Base-by-base conservation (phyloP, 2,888 invertebrate species). In the Chrysolina haemoptera region DNA sequence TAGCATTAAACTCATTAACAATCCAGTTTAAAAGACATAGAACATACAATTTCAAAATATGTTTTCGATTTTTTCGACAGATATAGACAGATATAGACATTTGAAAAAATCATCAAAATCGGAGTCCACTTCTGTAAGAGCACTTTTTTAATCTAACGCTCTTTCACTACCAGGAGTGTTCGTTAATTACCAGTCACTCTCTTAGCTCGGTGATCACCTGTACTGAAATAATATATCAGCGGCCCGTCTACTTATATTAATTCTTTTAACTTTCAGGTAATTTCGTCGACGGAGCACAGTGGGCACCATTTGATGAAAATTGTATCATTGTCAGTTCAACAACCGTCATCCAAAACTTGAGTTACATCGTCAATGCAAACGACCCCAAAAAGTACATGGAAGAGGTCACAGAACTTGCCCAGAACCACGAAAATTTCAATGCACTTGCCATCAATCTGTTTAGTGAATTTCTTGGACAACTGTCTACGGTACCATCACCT, bases 241-340 rank as follows among this genome's bases (percentile, higher is more conserved):
- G 8, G 35, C 0, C 35, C 8, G 4, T 35, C 35, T 35, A 35
- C 35, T n/a, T n/a, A n/a, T n/a, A 35, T 35, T 20, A 62, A 22
- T n/a, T 62, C 18, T n/a, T 40, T 35, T 62, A 1, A 8, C 16
- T 71, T 68, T 41, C 67, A 76, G 76, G 76, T 3, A 88, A 91
- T 66, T 92, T 91, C 81, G 82, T 90, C 8, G 80, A 87, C 16
- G 93, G 92, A 14, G 90, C 90, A 48, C 80, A 81, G 62, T 93
- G 92, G 92, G 88, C 88, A 62, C 74, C 84, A 1, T 82, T 90
- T 11, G 67, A 71, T 5, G 71, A 71, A 35, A 43, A 48, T 16
- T 82, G 82, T 66, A 59, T 46, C 6, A 53, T 71, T 12, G 50
- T 66, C 48, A 48, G 46, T 62, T 50, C 67, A 5, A 16, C 71